Conservation (phyloP, 2,888 invertebrate species). For the Mantis religiosa region DNA sequence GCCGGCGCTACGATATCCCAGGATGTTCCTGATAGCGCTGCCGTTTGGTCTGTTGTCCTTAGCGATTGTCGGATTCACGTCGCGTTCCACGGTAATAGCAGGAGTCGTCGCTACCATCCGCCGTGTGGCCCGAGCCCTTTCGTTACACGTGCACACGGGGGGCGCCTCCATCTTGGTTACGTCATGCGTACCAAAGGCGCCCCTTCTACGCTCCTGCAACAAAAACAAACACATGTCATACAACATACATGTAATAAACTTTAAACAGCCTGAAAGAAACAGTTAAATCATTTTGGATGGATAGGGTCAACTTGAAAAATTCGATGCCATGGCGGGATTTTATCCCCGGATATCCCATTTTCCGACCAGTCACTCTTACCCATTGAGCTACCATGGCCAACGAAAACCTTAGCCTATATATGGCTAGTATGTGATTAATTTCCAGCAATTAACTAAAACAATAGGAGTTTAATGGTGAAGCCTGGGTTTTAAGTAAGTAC, state of each 20-base stretch:
- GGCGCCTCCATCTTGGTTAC: neutral
- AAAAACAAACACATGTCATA: neutral
- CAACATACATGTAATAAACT: neutral
- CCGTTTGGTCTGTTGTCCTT: constrained; percentile 20
- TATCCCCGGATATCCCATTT: too few species aligned
- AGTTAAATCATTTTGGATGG: too few species aligned
- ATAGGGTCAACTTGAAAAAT: too few species aligned
- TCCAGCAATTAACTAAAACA: too few species aligned
- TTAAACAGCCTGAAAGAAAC: too few species aligned
- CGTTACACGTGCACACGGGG: constrained; percentile 16
- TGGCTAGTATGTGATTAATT: too few species aligned
- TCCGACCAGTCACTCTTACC: too few species aligned
- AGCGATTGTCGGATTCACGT: neutral
- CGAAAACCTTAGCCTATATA: too few species aligned
- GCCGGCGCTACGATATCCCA: neutral
- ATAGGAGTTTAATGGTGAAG: too few species aligned
- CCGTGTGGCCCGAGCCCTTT: neutral
- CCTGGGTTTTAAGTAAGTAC: too few species aligned
- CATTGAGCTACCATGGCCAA: too few species aligned
- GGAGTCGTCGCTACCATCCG: neutral
- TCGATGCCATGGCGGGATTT: too few species aligned
- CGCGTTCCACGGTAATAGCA: neutral
- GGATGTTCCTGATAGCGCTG: constrained; percentile 7
- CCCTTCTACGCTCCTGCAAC: neutral
- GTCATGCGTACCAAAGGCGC: neutral